Evolutionary conservation across 2,888 invertebrate genomes (phyloP).

Genomic region (Sminthurides aquaticus): DNA sequence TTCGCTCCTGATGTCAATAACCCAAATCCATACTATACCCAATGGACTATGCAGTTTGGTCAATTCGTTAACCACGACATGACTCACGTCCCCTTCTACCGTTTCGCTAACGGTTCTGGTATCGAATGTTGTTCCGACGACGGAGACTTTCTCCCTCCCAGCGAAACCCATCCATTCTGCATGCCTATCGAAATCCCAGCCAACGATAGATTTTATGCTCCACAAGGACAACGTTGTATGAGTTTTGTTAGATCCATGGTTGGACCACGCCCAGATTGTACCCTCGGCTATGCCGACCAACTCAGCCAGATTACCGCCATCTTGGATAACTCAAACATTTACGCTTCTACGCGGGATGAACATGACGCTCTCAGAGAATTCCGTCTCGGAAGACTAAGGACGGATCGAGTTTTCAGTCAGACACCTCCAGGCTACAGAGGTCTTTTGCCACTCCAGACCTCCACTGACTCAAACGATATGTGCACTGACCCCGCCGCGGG

Average conservation of each 20-base stretch:
- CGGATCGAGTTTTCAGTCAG: background rate
- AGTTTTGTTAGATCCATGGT: constrained; percentile 65
- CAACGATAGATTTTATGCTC: constrained; percentile 39
- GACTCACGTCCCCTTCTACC: constrained; percentile 25
- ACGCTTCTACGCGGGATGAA: constrained; percentile 64
- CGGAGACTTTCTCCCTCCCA: constrained; percentile 31
- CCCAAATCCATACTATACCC: constrained; percentile 37
- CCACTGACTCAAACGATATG: constrained; percentile 16
- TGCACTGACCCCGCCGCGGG: constrained; percentile 20
- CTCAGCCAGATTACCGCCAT: constrained; percentile 64
- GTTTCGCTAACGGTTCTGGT: constrained; percentile 38
- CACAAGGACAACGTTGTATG: constrained; percentile 52
- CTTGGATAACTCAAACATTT: constrained; percentile 71
- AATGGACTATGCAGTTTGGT: constrained; percentile 41
- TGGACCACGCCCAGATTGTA: constrained; percentile 58
- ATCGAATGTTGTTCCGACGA: constrained; percentile 42
- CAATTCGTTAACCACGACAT: constrained; percentile 40
- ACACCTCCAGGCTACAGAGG: background rate
- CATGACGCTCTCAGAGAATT: constrained; percentile 60
- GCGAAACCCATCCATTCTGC: constrained; percentile 41
- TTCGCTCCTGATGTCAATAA: constrained; percentile 44
- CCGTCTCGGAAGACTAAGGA: constrained; percentile 48
- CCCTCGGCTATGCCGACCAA: constrained; percentile 62
- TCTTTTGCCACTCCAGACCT: constrained; percentile 18
- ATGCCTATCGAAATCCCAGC: constrained; percentile 42